These are phyloP conservation scores for Hippasteria phrygiana DNA, from an alignment of 53 echinoderm and acorn worm genomes.

Conservation along the genomic window DNA sequence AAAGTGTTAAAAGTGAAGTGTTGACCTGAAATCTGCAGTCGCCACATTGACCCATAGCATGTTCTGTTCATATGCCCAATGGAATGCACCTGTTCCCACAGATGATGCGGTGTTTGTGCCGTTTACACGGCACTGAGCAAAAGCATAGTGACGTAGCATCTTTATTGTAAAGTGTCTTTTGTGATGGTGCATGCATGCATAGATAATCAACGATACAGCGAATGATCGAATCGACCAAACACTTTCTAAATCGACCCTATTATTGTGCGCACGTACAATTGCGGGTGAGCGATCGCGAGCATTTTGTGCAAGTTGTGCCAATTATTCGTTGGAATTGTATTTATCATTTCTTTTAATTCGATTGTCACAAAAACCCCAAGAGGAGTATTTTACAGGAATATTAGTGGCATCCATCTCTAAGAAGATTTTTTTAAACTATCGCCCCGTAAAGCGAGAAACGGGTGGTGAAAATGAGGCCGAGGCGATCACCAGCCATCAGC, in stretches of 20 bases:
- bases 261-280: neutral
- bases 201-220: neutral
- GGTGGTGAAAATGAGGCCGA: neutral
- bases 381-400: neutral
- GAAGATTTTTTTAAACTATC: neutral
- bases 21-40: too few relatives aligned
- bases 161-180: neutral
- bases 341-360: neutral
- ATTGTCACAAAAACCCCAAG: neutral
- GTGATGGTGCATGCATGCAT: slow-evolving; percentile 22
- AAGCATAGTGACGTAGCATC: neutral
- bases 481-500: neutral
- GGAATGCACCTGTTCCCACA: slow-evolving; percentile 13
- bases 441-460: neutral
- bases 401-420: neutral
- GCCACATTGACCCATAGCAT: too few relatives aligned
- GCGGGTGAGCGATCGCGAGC: neutral
- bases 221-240: neutral
- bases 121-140: neutral
- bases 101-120: neutral
- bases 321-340: neutral
- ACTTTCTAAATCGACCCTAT: neutral
- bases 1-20: too few relatives aligned
- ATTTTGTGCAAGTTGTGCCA: neutral
- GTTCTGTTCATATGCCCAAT: too few relatives aligned